Conservation (phyloP, 1,140 invertebrate genomes). For the Danaus plexippus region DNA sequence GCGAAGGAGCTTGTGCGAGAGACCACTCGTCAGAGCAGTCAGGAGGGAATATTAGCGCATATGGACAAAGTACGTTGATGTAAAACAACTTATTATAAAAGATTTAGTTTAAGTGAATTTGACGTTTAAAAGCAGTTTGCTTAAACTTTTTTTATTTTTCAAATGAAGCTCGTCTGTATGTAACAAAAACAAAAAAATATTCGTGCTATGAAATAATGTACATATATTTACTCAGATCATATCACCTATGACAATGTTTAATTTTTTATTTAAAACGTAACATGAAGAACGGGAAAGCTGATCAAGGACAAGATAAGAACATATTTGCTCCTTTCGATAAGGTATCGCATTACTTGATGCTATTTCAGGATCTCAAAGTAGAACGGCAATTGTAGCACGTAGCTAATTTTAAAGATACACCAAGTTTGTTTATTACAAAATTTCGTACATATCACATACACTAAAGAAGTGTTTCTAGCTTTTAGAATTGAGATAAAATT, state of each 20-base stretch:
- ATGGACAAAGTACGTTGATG: constrained; percentile 83
- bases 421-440: no score
- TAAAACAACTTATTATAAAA: no score
- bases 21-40: constrained; percentile 88
- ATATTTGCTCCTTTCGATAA: constrained; percentile 83
- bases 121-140: background rate
- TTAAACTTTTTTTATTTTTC: constrained; percentile 16
- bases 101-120: no score
- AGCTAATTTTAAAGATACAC: no score
- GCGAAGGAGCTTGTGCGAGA: constrained; percentile 89
- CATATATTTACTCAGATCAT: background rate
- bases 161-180: background rate
- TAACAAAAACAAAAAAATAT: constrained; percentile 2
- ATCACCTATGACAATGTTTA: constrained; percentile 1
- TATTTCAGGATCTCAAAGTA: no score
- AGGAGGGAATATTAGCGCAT: constrained; percentile 89
- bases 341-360: constrained; percentile 58
- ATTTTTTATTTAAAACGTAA: constrained; percentile 58
- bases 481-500: no score
- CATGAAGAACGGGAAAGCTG: constrained; percentile 78
- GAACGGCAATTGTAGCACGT: no score
- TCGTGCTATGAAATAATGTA: background rate
- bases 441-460: no score
- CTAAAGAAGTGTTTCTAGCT: no score
- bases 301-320: constrained; percentile 78